These are phyloP conservation scores for Dicycla oo DNA, from an alignment of 2,888 invertebrate species.

Conservation along the genomic window DNA sequence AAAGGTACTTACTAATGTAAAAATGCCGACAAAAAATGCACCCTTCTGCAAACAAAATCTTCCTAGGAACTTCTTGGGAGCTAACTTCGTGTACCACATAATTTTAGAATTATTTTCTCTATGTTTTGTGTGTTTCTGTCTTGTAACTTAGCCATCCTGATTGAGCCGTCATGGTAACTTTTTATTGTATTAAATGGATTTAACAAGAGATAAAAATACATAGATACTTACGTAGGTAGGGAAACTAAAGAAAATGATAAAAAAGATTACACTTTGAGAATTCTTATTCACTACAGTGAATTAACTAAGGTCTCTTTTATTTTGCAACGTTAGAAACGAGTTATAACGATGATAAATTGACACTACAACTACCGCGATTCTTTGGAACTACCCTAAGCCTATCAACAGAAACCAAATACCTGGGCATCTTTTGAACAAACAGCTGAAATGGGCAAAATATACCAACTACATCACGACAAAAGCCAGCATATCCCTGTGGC, in stretches of 20 bases:
- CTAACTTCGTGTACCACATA: constrained; percentile 40
- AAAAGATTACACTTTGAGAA: not conserved
- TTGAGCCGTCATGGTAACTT: constrained; percentile 1
- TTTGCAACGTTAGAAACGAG: too few species aligned
- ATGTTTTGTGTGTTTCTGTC: not conserved
- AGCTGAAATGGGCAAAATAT: too few species aligned
- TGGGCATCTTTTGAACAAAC: too few species aligned
- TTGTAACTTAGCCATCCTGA: constrained; percentile 38
- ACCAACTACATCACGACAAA: too few species aligned
- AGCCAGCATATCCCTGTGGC: too few species aligned
- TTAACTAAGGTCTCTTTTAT: too few species aligned
- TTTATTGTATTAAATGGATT: not conserved
- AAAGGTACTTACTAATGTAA: constrained; percentile 51
- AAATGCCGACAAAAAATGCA: constrained; percentile 30
- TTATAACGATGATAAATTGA: too few species aligned
- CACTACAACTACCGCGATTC: too few species aligned
- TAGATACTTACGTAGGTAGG: not conserved
- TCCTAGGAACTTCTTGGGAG: constrained; percentile 47
- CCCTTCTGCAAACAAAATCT: constrained; percentile 34
- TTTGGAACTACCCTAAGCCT: too few species aligned
- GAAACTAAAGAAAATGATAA: not conserved
- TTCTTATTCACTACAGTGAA: not conserved
- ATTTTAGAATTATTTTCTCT: not conserved
- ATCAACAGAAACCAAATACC: too few species aligned
- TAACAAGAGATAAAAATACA: not conserved